Evolutionary conservation across 1,140 invertebrate genomes (phyloP).

Genomic region (Pectinophora gossypiella): DNA sequence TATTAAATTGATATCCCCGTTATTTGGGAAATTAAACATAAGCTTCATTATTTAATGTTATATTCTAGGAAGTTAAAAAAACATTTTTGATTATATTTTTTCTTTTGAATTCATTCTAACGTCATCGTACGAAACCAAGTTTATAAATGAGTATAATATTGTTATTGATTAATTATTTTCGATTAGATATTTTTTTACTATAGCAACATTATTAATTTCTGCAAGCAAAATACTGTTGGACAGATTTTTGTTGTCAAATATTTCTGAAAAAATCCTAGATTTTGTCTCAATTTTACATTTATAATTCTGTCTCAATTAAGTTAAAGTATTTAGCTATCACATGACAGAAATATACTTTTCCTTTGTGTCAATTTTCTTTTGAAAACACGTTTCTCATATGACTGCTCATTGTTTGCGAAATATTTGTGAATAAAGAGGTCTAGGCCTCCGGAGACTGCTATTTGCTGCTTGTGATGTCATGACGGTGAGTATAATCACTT

Average conservation of each 20-base stretch:
- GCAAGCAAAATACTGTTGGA: constrained; percentile 3
- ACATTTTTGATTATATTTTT: too few relatives aligned
- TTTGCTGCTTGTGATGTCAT: constrained; percentile 34
- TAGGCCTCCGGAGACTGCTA: constrained; percentile 15
- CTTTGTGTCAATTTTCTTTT: constrained; percentile 4
- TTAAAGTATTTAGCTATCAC: not conserved
- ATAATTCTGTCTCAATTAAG: not conserved
- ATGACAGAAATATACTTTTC: not conserved
- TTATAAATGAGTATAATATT: not conserved
- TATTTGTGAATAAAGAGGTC: constrained; percentile 22
- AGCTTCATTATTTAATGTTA: too few relatives aligned
- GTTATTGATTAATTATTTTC: too few relatives aligned
- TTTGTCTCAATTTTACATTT: not conserved
- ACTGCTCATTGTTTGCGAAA: constrained; percentile 10
- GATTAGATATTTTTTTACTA: too few relatives aligned
- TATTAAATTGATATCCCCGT: too few relatives aligned
- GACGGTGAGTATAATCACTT: constrained; percentile 40
- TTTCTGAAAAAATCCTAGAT: not conserved
- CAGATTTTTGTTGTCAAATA: constrained; percentile 28
- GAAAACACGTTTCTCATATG: constrained; percentile 11
- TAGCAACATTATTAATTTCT: too few relatives aligned
- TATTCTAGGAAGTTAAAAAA: too few relatives aligned
- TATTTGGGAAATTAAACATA: too few relatives aligned
- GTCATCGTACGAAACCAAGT: constrained; percentile 5
- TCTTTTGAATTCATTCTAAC: too few relatives aligned